These are phyloP conservation scores for Gadopsis marmoratus DNA, from an alignment of 2,797 vertebrate genomes.

Conservation along the genomic window DNA sequence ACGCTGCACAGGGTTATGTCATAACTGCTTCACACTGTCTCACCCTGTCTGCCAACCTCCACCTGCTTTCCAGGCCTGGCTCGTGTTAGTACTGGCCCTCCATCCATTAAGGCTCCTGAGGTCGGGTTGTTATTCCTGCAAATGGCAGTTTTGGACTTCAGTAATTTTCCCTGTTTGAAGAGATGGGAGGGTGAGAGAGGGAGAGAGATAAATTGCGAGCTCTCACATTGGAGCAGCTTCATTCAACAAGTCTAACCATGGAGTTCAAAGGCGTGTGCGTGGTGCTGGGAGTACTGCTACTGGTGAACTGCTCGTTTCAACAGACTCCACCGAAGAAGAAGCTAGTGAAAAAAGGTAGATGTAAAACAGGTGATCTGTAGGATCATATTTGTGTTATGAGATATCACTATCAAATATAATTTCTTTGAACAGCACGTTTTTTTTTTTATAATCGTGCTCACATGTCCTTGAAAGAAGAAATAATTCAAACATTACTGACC, in stretches of 20 bases:
- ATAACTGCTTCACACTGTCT: conserved; percentile 34
- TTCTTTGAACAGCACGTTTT: not conserved
- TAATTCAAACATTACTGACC: not conserved
- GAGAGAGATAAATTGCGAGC: conserved; percentile 69
- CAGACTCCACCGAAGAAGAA: conserved; percentile 74
- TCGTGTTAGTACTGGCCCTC: conserved; percentile 31
- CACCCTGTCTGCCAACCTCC: conserved; percentile 38
- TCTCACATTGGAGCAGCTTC: conserved; percentile 56
- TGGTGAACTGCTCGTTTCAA: conserved; percentile 82
- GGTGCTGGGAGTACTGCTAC: conserved; percentile 86
- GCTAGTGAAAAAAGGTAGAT: conserved; percentile 87
- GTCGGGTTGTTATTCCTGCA: conserved; percentile 60
- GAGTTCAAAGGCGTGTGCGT: conserved; percentile 81
- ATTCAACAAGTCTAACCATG: conserved; percentile 82
- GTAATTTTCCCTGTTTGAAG: conserved; percentile 58
- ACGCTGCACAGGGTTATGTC: conserved; percentile 45
- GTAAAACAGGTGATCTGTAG: not conserved
- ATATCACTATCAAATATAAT: not conserved
- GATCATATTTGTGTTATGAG: not conserved
- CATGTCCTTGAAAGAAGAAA: not conserved
- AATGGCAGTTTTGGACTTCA: conserved; percentile 72
- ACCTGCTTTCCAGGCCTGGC: conserved; percentile 62
- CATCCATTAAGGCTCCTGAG: conserved; percentile 48
- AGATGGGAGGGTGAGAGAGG: conserved; percentile 58
- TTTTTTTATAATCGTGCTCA: not conserved